Conservation (phyloP, 1,140 invertebrate species). For the Meloidogyne hapla region DNA sequence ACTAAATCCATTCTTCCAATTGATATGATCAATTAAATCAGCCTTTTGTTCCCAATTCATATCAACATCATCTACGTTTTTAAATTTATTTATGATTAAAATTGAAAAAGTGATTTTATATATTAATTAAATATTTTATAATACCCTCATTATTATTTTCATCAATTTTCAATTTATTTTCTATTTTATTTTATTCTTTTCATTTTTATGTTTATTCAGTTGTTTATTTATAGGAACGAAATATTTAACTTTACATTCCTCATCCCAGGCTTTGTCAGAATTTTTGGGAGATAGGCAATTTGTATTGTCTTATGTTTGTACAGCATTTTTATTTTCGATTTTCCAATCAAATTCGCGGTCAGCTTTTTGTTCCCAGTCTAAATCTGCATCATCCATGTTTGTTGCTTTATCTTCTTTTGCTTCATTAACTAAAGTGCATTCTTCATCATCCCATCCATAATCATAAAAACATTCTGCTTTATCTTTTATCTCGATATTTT, state of each 20-base stretch:
- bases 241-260: neutral
- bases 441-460: neutral
- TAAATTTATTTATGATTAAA: neutral
- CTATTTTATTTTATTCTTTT: neutral
- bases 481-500: neutral
- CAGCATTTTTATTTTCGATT: neutral
- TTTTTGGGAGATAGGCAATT: neutral
- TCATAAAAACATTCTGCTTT: neutral
- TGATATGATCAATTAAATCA: neutral
- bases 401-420: neutral
- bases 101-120: neutral
- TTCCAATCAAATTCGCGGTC: neutral
- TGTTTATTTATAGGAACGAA: neutral
- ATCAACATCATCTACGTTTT: neutral
- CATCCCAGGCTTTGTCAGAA: neutral
- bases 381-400: neutral
- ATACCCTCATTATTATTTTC: neutral
- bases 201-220: neutral
- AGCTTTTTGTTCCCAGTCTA: neutral
- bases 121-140: too few relatives aligned
- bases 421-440: neutral
- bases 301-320: neutral
- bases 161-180: neutral
- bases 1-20: neutral
- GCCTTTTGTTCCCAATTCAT: neutral